Conservation (phyloP, 2,113 vertebrate genomes). For the Dolichallabes microphthalmus region DNA sequence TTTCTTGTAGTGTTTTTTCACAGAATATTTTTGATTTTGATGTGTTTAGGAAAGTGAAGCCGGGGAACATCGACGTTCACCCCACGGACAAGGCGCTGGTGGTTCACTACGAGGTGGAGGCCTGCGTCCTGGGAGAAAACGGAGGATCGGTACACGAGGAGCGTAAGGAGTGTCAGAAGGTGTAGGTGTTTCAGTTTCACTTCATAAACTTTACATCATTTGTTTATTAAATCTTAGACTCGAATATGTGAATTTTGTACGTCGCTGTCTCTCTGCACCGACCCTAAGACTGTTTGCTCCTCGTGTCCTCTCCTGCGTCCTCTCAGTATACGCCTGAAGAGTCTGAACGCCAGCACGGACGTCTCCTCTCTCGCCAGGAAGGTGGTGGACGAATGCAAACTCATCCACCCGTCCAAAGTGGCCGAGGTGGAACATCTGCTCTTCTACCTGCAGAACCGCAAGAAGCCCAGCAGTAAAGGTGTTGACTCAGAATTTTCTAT, state of each 20-base stretch:
- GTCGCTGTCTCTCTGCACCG: background rate
- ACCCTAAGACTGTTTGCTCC: background rate
- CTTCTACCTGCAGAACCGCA: slow-evolving; percentile 92
- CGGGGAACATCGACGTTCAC: slow-evolving; percentile 88
- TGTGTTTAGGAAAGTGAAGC: slow-evolving; percentile 81
- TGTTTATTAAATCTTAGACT: background rate
- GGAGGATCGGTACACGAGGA: slow-evolving; percentile 84
- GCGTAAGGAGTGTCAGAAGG: slow-evolving; percentile 89
- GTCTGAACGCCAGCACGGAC: slow-evolving; percentile 90
- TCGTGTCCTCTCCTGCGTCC: background rate
- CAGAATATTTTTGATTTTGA: background rate
- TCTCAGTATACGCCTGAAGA: slow-evolving; percentile 90
- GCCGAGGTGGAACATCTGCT: slow-evolving; percentile 91
- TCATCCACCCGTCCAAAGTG: slow-evolving; percentile 88
- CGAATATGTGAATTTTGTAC: background rate
- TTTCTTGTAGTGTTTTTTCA: too few species aligned
- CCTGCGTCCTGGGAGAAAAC: slow-evolving; percentile 84
- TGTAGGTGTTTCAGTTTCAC: background rate
- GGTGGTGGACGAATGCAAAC: slow-evolving; percentile 94
- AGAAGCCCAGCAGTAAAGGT: slow-evolving; percentile 60
- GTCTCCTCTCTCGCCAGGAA: slow-evolving; percentile 86
- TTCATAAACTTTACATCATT: too few species aligned
- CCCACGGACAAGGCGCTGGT: slow-evolving; percentile 91
- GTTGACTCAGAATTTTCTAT: background rate
- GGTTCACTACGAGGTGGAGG: slow-evolving; percentile 93